Base-by-base conservation (phyloP, 2,888 invertebrate genomes). In the Argynnis bischoffii region DNA sequence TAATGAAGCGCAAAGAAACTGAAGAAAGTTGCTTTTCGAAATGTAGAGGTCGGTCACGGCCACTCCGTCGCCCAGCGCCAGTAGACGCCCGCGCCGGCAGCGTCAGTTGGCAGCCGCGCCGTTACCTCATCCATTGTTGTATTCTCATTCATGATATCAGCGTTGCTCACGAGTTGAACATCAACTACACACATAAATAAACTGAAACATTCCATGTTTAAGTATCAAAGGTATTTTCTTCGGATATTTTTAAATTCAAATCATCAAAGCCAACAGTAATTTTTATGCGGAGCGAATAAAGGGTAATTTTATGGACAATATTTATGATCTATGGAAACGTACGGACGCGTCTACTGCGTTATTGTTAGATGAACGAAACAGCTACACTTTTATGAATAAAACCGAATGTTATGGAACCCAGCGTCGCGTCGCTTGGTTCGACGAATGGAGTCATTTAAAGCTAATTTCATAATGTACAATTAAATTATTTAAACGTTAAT, bases 311-410 rank as follows among this genome's bases (percentile, higher is more conserved):
- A 57, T 64, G 11, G 26, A 54, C 57, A 55, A 54, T 57, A 55
- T 67, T 64, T 56, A 63, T 55, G 35, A 64, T 55, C 53, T 48
- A 60, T 66, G 53, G 64, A 57, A 53, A 67, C 51, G 18, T 57
- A 66, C 48, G 21, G 55, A 60, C 31, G 55, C 31, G 55, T 6
- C 59, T 31, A 26, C 50, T 50, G 14, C 35, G n/a, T 21, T 53
- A 60, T 18, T 18, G 26, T 56, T 15, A 55, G 4, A 21, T 55
- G 55, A 55, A 61, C 55, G 41, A 55, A 35, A 51, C 41, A 16
- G 55, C 35, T 55, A 5, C 16, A 16, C 4, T 4, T 26, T 4
- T 13, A 11, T 41, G 35, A 16, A 55, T 55, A 31, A 55, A 55
- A 57, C 8, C 6, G 18, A 46, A 15, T 46, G 8, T 57, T 47